Base-by-base conservation (phyloP, 2,113 vertebrate genomes). In the Gallinago jamesoni region DNA sequence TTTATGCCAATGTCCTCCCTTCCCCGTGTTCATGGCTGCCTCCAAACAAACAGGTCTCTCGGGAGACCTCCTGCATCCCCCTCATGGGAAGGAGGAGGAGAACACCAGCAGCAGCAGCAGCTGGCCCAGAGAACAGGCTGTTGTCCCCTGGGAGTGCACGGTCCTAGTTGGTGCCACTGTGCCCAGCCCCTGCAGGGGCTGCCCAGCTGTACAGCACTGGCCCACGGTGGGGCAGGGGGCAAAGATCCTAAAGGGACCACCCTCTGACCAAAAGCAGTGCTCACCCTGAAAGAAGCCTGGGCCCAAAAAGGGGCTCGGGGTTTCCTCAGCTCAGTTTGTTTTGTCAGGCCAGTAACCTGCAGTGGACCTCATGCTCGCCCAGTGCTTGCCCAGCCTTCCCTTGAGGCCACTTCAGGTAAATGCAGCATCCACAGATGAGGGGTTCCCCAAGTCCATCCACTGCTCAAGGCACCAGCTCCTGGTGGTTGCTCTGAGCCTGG, bases 61-160 rank as follows among this genome's bases (percentile, higher is more conserved):
- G 6, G 56, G 84, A 88, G 53, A 68, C 24, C n/a, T 77, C 41
- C 60, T 48, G 64, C 77, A 53, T 43, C 25, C 25, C 10, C 30
- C 41, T 85, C 31, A 22, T 25, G 48, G 45, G n/a, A 62, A 39
- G 52, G 17, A 64, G 62, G 25, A 70, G 52, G 63, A 22, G n/a
- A 76, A 53, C 15, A 43, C 2, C 39, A 39, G 39, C 82, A 81
- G 8, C 14, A 53, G 66, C 39, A 76, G 43, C 43, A 60, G 20
- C 60, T n/a, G 72, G 7, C 37, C 67, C 43, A 11, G 41, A 39
- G 56, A 14, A 9, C 70, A 59, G 67, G n/a, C 72, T 63, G 43
- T 10, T 48, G 24, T 63, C 22, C 53, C 52, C 0, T 0, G 5
- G 3, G 4, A 7, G 24, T 39, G 31, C 53, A 35, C 1, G 0